Conservation (phyloP, 2,888 invertebrate genomes). For the Tachina fera region DNA sequence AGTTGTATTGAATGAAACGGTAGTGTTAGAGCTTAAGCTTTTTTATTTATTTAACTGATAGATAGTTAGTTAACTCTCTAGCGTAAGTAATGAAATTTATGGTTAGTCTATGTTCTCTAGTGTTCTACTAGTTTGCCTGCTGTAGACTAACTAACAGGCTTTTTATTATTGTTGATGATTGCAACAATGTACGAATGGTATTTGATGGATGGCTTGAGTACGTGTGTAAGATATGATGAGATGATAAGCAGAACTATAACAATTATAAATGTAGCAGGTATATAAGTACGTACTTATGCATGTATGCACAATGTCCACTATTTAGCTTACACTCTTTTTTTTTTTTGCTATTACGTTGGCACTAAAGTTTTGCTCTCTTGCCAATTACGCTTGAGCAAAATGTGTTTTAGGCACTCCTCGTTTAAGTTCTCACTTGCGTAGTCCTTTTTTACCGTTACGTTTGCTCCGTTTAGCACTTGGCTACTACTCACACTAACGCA, state of each 20-base stretch:
- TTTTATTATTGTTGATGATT: slow-evolving; percentile 22
- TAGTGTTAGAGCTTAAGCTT: slow-evolving; percentile 56
- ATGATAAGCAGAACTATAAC: slow-evolving; percentile 10
- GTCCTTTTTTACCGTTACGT: slow-evolving; percentile 51
- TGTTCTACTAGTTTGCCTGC: slow-evolving; percentile 20
- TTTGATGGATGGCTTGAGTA: slow-evolving; percentile 33
- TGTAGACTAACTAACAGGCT: slow-evolving; percentile 20
- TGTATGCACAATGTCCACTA: slow-evolving; percentile 7
- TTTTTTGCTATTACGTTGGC: not conserved
- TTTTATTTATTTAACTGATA: slow-evolving; percentile 55
- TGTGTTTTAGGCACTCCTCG: slow-evolving; percentile 13
- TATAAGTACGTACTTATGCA: slow-evolving; percentile 1
- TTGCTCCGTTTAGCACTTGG: slow-evolving; percentile 29
- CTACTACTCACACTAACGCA: slow-evolving; percentile 34
- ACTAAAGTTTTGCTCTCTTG: slow-evolving; percentile 17
- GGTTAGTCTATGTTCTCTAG: slow-evolving; percentile 32
- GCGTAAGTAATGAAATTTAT: slow-evolving; percentile 50
- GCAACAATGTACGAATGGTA: slow-evolving; percentile 34
- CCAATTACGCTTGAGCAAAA: slow-evolving; percentile 10
- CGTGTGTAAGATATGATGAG: slow-evolving; percentile 13
- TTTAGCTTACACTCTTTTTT: slow-evolving; percentile 56
- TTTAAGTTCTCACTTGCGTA: slow-evolving; percentile 20
- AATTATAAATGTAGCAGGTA: slow-evolving; percentile 2
- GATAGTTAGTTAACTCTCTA: slow-evolving; percentile 28
- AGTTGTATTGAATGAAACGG: slow-evolving; percentile 9